Evolutionary conservation across 2,888 invertebrate species (phyloP).

Genomic region (Drosophila aldrichi): DNA sequence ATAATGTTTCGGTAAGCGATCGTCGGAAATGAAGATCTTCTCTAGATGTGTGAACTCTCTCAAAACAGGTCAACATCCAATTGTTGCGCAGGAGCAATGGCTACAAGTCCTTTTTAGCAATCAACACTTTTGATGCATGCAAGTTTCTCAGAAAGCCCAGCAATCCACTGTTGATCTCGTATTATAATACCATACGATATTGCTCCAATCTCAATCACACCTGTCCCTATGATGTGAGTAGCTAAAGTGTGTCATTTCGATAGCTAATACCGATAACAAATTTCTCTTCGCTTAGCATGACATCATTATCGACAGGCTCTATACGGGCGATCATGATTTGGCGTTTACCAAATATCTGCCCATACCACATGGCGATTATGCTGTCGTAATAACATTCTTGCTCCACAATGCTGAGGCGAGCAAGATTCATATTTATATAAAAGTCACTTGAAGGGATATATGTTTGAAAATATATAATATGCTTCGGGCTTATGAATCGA

Average conservation of each 20-base stretch:
- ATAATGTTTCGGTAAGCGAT: slow-evolving; percentile 33
- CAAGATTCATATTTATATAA: neutral
- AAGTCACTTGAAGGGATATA: neutral
- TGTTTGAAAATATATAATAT: neutral
- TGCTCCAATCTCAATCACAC: slow-evolving; percentile 41
- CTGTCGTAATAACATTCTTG: neutral
- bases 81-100: slow-evolving; percentile 32
- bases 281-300: slow-evolving; percentile 25
- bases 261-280: neutral
- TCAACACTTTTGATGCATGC: slow-evolving; percentile 35
- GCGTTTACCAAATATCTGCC: neutral
- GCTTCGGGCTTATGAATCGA: neutral
- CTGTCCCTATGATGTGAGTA: slow-evolving; percentile 39
- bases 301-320: slow-evolving; percentile 14
- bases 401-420: rapidly evolving
- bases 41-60: neutral
- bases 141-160: slow-evolving; percentile 23
- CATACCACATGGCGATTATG: slow-evolving; percentile 33
- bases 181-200: slow-evolving; percentile 9
- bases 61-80: slow-evolving; percentile 23
- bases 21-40: rapidly evolving
- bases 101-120: slow-evolving; percentile 34
- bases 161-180: neutral
- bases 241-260: neutral
- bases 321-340: slow-evolving; percentile 3